A percentile compares a stretch with the other conserved stretches of the same genome.
phyloP scores from a whole-genome alignment of 2,113 vertebrate species.

The Eulacestoma nigropectus region DNA sequence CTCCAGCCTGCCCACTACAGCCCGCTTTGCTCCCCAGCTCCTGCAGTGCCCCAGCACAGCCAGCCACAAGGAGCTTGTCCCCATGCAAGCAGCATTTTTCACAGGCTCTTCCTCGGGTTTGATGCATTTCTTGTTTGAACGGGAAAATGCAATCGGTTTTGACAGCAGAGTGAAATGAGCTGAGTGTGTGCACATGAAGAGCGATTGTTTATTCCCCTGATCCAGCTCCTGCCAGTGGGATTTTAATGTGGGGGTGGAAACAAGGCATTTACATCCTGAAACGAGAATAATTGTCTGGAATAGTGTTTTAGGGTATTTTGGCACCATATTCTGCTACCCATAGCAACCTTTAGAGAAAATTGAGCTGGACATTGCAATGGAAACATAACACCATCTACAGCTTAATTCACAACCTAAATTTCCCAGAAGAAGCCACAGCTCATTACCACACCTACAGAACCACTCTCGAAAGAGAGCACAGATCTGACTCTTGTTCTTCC shows the following conservation, averaged over 20 bases:
- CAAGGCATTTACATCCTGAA: background rate
- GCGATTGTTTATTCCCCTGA: background rate
- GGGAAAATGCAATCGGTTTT: background rate
- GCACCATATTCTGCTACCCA: background rate
- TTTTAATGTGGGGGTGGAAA: background rate
- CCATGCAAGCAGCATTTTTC: background rate
- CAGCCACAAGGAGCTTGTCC: background rate
- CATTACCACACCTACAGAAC: background rate
- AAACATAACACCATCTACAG: conserved; percentile 3
- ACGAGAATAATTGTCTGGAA: background rate
- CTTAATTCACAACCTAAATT: background rate
- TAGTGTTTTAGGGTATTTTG: background rate
- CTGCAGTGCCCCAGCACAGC: background rate
- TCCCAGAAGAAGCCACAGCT: conserved; percentile 18
- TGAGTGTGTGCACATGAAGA: background rate
- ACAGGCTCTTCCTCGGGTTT: background rate
- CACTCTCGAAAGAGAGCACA: background rate
- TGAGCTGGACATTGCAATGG: background rate
- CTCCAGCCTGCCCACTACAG: background rate
- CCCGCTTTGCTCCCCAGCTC: background rate
- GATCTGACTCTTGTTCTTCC: background rate
- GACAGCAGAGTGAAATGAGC: background rate
- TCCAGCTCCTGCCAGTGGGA: background rate
- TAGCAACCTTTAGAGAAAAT: background rate
- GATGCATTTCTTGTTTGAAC: background rate